A percentile compares a stretch with the other conserved stretches of the same genome.
These are phyloP conservation scores for Tachuris rubrigastra DNA, from an alignment of 2,113 vertebrate genomes.

Conservation along the genomic window DNA sequence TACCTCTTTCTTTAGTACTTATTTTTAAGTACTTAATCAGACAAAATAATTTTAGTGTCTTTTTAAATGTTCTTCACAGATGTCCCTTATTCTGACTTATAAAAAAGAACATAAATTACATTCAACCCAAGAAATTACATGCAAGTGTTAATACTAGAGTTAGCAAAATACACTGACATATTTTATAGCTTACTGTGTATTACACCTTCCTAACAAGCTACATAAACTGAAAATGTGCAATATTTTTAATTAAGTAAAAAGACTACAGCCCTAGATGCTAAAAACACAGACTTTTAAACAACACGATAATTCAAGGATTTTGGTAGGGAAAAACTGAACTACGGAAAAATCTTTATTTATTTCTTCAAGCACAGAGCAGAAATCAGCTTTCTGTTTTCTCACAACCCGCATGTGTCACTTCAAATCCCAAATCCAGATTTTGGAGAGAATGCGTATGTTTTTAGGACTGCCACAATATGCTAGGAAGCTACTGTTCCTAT, in stretches of 20 bases:
- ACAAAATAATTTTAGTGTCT: neutral
- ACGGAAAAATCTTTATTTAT: neutral
- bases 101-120: constrained; percentile 5
- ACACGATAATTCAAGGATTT: neutral
- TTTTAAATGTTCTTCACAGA: neutral
- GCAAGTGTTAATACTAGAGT: constrained; percentile 9
- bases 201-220: constrained; percentile 25
- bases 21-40: neutral
- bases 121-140: neutral
- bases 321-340: neutral
- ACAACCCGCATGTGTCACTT: neutral
- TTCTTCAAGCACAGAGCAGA: neutral
- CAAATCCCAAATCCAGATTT: neutral
- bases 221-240: neutral
- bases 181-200: neutral
- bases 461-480: neutral
- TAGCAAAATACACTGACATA: constrained; percentile 9
- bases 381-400: neutral
- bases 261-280: neutral
- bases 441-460: neutral
- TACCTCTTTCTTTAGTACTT: neutral
- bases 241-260: constrained; percentile 16
- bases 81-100: neutral
- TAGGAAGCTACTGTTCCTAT: constrained; percentile 45
- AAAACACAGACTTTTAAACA: neutral